A percentile compares a stretch with the other conserved stretches of the same genome.
Conservation (phyloP, 2,113 vertebrate genomes). For the Coturnix japonica region DNA sequence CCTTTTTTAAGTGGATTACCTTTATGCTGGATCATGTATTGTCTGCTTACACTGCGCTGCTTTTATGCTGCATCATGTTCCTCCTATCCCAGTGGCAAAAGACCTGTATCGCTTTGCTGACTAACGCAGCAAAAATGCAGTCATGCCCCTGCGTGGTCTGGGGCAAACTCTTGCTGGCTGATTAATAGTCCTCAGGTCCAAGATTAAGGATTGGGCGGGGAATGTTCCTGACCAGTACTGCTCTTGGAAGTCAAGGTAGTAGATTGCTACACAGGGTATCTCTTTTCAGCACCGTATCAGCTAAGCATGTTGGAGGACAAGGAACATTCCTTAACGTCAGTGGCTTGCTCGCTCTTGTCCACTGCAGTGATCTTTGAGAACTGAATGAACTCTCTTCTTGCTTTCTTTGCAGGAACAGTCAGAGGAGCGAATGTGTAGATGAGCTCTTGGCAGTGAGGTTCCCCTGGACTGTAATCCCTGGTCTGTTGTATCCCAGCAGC, state of each 20-base stretch:
- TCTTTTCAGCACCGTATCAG: fast-evolving
- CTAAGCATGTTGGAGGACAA: fast-evolving
- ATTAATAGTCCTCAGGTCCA: not conserved
- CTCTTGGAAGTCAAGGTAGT: fast-evolving
- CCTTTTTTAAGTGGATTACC: not conserved
- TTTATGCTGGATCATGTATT: slow-evolving; percentile 19
- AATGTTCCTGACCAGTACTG: not conserved
- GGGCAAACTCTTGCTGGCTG: not conserved
- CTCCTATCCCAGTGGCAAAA: not conserved
- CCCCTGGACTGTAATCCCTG: fast-evolving
- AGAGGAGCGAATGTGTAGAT: fast-evolving
- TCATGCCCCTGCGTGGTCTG: not conserved
- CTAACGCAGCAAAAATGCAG: not conserved
- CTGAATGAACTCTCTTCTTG: fast-evolving
- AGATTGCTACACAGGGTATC: fast-evolving
- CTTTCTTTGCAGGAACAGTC: not conserved
- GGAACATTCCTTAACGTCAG: fast-evolving
- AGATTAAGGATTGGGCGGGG: not conserved
- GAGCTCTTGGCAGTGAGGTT: not conserved
- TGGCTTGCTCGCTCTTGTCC: not conserved
- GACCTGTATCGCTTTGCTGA: not conserved
- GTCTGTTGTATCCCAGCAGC: fast-evolving
- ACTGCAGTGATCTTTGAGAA: no score
- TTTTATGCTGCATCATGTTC: slow-evolving; percentile 50
- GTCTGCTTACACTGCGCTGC: not conserved